These are phyloP conservation scores for Argynnis bischoffii DNA, from an alignment of 2,888 invertebrate species.

Conservation along the genomic window DNA sequence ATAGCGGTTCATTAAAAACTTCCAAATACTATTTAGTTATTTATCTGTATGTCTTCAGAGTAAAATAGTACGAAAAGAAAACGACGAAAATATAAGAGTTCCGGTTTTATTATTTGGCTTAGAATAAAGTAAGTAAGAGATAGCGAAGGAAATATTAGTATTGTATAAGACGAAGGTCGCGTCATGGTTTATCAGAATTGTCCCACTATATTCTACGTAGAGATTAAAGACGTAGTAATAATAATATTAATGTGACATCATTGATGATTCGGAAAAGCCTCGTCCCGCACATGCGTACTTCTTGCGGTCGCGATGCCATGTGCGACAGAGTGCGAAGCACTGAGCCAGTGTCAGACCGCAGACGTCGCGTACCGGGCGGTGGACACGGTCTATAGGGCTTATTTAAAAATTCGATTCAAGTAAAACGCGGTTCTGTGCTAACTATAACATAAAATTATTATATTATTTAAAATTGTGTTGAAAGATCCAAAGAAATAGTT, in stretches of 20 bases:
- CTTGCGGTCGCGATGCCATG: slow-evolving; percentile 53
- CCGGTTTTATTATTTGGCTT: neutral
- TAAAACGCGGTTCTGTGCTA: slow-evolving; percentile 23
- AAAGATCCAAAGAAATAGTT: neutral
- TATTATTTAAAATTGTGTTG: neutral
- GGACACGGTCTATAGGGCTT: slow-evolving; percentile 59
- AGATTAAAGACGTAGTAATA: slow-evolving; percentile 42
- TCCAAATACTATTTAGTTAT: too few relatives aligned
- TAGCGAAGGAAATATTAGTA: neutral
- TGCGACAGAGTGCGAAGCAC: slow-evolving; percentile 40
- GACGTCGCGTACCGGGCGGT: slow-evolving; percentile 64
- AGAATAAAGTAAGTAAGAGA: neutral
- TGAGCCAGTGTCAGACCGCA: slow-evolving; percentile 23
- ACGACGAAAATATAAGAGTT: too few relatives aligned
- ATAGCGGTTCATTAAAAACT: too few relatives aligned
- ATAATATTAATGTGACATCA: slow-evolving; percentile 38
- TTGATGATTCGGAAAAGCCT: slow-evolving; percentile 63
- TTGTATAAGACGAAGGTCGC: slow-evolving; percentile 6
- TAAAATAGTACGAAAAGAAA: too few relatives aligned
- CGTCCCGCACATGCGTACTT: slow-evolving; percentile 73
- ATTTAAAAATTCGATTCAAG: slow-evolving; percentile 16
- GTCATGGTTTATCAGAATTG: slow-evolving; percentile 20
- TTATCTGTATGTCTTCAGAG: too few relatives aligned
- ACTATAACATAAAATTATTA: slow-evolving; percentile 8
- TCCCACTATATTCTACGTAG: slow-evolving; percentile 18